Conservation (phyloP, 2,113 vertebrate genomes). For the Myiagra hebetior region DNA sequence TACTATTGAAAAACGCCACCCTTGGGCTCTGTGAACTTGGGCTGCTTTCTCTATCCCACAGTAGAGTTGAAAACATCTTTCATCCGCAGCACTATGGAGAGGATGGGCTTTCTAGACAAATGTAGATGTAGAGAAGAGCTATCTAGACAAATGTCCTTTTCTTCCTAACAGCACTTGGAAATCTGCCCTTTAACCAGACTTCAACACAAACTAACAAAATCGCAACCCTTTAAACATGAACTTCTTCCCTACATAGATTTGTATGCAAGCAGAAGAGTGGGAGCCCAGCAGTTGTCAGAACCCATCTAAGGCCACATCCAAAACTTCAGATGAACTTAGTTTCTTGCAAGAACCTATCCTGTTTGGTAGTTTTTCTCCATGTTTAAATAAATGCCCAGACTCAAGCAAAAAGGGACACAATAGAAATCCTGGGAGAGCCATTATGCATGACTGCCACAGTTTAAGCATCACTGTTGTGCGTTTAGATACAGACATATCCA, state of each 20-base stretch:
- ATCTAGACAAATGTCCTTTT: background rate
- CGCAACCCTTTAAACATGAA: background rate
- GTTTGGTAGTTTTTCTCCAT: background rate
- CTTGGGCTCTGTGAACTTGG: background rate
- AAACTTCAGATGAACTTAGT: background rate
- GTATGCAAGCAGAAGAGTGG: background rate
- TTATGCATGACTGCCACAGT: too few relatives aligned
- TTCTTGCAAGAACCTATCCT: background rate
- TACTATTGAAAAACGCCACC: background rate
- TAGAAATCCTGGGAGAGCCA: background rate
- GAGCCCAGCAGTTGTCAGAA: background rate
- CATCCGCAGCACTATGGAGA: background rate
- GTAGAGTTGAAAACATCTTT: background rate
- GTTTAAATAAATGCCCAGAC: background rate
- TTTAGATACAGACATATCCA: background rate
- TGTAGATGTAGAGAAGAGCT: background rate
- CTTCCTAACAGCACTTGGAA: background rate
- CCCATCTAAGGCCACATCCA: background rate
- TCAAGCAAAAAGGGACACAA: background rate
- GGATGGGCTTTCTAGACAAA: background rate
- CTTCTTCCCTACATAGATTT: background rate
- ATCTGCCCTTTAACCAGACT: background rate
- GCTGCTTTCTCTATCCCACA: background rate
- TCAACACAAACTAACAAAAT: background rate
- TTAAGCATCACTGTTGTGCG: background rate